Evolutionary conservation across 2,797 vertebrate genomes (phyloP).

Genomic region (Propithecus deckenii): DNA sequence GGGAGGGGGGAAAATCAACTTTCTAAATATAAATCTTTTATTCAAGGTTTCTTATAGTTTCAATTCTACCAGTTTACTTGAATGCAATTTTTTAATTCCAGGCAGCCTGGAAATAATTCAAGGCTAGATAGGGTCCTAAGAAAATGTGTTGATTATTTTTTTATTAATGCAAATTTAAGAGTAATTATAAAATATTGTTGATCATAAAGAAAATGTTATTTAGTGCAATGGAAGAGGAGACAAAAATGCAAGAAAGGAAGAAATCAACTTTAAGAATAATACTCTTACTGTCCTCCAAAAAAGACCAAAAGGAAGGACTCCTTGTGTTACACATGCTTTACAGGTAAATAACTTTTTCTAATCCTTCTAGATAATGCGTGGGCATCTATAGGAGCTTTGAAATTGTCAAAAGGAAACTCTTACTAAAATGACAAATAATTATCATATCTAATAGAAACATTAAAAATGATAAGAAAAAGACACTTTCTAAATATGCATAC

Average conservation of each 20-base stretch:
- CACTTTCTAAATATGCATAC: background rate
- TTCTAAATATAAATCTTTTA: conserved; percentile 46
- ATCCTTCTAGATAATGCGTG: background rate
- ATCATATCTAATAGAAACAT: background rate
- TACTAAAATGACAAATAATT: conserved; percentile 32
- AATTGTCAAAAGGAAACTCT: background rate
- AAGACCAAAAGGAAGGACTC: background rate
- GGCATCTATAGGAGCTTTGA: background rate
- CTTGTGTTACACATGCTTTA: background rate
- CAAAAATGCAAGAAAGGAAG: background rate
- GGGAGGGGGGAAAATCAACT: background rate
- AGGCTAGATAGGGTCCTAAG: background rate
- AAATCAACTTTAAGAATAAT: background rate
- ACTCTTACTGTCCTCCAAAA: rapidly evolving
- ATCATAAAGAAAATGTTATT: background rate
- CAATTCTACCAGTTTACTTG: conserved; percentile 16
- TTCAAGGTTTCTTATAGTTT: background rate
- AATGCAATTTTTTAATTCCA: conserved; percentile 12
- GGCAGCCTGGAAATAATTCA: conserved; percentile 37
- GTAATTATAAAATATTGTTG: background rate
- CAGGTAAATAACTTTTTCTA: background rate
- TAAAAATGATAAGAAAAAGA: conserved; percentile 31
- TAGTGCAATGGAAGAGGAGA: background rate
- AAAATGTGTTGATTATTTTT: conserved; percentile 13
- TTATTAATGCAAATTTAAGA: background rate